Percentiles rank a stretch among this genome's conserved stretches.
These are phyloP conservation scores for Polyommatus iphigenia DNA, from an alignment of 2,888 invertebrate species.

Conservation along the genomic window DNA sequence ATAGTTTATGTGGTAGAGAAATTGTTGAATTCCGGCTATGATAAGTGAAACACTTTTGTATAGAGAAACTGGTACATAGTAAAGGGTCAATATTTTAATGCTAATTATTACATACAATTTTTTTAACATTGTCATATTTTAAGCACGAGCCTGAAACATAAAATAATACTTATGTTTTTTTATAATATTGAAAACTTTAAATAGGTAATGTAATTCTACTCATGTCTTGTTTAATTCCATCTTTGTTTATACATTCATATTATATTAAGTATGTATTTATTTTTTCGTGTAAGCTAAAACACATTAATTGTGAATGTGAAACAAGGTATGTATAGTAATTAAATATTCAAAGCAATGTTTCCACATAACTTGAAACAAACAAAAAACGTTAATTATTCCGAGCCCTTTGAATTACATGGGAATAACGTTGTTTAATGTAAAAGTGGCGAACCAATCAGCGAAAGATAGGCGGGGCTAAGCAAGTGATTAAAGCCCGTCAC, in stretches of 20 bases:
- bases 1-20: not conserved
- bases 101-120: no score
- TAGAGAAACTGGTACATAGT: no score
- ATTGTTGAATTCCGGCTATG: not conserved
- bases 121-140: no score
- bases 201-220: no score
- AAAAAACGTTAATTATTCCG: conserved; percentile 13
- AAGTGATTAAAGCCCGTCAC: no score
- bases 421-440: conserved; percentile 54
- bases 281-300: not conserved
- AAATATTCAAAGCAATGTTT: conserved; percentile 22
- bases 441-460: conserved; percentile 65
- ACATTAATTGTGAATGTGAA: not conserved
- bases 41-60: not conserved
- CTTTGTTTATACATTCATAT: no score
- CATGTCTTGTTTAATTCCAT: no score
- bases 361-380: conserved; percentile 13
- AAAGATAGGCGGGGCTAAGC: conserved; percentile 66
- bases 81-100: no score
- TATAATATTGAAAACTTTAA: no score
- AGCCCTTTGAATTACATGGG: conserved; percentile 10
- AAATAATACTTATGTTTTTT: no score
- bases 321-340: not conserved
- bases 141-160: no score
- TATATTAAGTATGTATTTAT: no score